Evolutionary conservation across 2,888 invertebrate species (phyloP), one percentile per base, ranked within the genome.

Genomic region (Taenaris catops): DNA sequence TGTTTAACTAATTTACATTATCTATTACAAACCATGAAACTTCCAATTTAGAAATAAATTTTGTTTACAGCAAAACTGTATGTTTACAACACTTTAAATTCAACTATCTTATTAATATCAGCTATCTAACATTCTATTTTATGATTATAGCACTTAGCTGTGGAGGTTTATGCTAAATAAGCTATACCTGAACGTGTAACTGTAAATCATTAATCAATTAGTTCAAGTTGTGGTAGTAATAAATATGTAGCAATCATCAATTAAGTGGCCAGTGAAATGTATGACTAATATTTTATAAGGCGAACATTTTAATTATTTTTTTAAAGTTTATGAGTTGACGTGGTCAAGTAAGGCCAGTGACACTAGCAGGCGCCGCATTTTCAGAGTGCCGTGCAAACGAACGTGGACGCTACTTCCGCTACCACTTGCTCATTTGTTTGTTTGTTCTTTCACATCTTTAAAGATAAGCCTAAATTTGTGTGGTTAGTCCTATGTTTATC

Each of bases 311-410:
- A 44, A 46, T 48, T 44, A 41, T 41, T 46, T 44, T 43, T 40
- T 48, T 29, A 42, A 34, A 41, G 47, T 48, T 49, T 50, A 49
- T 46, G 38, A 47, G 36, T 48, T 35, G 41, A 39, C 38, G 43
- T 46, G 38, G 48, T 49, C 46, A 46, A 38, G 38, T 44, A 48
- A 70, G 80, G 79, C 72, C 80, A 80, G 72, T 80, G 78, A 83
- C 81, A 75, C 66, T 51, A 50, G 46, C 47, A 63, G 58, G 69
- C 71, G 72, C 71, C 72, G 41, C 37, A 43, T 43, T 45, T 45
- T 52, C 46, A 47, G 47, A 45, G 44, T 49, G 46, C 48, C 47
- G 39, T 40, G 29, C 40, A 42, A 50, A 48, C 49, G 44, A 34
- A 48, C 48, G 46, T 33, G 23, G 17, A 36, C 38, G 34, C 29